A percentile compares a stretch with the other conserved stretches of the same genome.
phyloP scores from a whole-genome alignment of 2,888 invertebrate species.

The Biston betularia region DNA sequence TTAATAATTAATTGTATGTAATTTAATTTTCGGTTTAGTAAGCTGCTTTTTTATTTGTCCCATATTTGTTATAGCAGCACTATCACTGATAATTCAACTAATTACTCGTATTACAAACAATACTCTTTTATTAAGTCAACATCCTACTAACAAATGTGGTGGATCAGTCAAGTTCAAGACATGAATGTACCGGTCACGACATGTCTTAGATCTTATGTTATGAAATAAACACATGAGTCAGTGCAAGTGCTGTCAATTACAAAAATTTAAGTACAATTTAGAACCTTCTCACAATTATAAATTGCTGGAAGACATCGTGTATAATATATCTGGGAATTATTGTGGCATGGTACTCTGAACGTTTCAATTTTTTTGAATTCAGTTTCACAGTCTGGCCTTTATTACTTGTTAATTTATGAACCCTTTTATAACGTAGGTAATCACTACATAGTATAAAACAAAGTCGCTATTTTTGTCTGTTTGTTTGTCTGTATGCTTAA shows the following conservation, averaged over 20 bases:
- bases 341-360: constrained; percentile 11
- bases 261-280: constrained; percentile 20
- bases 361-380: constrained; percentile 8
- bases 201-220: constrained; percentile 69
- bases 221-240: constrained; percentile 70
- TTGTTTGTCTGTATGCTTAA: no score
- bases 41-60: not conserved
- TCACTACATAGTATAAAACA: no score
- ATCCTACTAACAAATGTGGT: constrained; percentile 68
- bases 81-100: constrained; percentile 61
- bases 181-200: constrained; percentile 79
- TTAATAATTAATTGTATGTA: no score
- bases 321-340: constrained; percentile 2
- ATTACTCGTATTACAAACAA: constrained; percentile 71
- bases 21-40: no score
- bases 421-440: constrained; percentile 46
- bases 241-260: constrained; percentile 39
- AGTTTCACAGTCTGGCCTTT: constrained; percentile 45
- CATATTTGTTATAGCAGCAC: not conserved
- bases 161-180: constrained; percentile 79
- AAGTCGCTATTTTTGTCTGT: no score
- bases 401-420: constrained; percentile 71
- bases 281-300: constrained; percentile 26
- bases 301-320: not conserved
- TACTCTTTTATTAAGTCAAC: constrained; percentile 66